Conservation (phyloP, 2,113 vertebrate genomes). For the Osmerus eperlanus region DNA sequence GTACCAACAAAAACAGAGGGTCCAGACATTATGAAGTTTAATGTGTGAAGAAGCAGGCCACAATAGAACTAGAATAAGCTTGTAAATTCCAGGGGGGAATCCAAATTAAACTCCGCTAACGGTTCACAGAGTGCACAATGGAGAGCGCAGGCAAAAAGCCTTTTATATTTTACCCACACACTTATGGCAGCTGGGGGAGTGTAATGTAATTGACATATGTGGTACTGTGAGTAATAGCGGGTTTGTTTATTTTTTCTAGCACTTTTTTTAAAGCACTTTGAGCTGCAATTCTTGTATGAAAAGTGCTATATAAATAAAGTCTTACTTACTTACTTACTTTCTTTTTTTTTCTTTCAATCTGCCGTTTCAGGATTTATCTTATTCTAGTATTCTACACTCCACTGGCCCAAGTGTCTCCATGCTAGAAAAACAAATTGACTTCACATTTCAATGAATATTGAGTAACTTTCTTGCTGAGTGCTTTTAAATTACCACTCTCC, state of each 20-base stretch:
- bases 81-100: constrained; percentile 54
- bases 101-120: constrained; percentile 43
- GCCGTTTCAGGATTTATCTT: no score
- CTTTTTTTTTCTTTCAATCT: no score
- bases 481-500: no score
- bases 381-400: no score
- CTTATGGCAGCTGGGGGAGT: constrained; percentile 35
- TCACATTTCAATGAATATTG: neutral
- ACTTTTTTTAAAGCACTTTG: no score
- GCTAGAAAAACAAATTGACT: neutral
- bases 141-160: neutral
- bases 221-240: neutral
- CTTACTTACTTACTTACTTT: no score
- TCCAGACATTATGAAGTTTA: constrained; percentile 52
- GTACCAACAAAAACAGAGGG: constrained; percentile 50
- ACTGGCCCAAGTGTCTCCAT: no score
- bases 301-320: no score
- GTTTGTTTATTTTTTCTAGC: neutral
- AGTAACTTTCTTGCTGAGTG: no score
- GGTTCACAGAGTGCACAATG: constrained; percentile 28
- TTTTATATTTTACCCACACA: constrained; percentile 20
- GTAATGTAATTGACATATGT: constrained; percentile 10
- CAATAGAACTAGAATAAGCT: constrained; percentile 60
- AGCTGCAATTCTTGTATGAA: no score
- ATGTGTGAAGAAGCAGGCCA: constrained; percentile 50